Evolutionary conservation across 1,140 invertebrate genomes (phyloP).

Genomic region (Drosophila pruinosa): DNA sequence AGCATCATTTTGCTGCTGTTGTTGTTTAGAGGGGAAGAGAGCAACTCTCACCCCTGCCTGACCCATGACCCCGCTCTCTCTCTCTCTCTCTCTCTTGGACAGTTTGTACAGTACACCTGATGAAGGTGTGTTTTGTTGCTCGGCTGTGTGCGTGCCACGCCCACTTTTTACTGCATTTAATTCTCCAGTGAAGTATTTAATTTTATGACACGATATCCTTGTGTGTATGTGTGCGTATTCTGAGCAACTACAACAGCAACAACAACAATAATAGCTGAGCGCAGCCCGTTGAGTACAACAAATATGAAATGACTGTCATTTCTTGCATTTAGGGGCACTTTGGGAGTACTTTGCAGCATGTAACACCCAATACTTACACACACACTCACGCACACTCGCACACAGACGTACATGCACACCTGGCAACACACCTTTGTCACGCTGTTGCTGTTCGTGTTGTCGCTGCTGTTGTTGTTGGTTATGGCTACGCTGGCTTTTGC

Average conservation of each 20-base stretch:
- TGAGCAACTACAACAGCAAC: slow-evolving; percentile 24
- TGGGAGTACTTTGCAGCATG: slow-evolving; percentile 77
- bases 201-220: slow-evolving; percentile 74
- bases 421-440: slow-evolving; percentile 49
- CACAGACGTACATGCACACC: slow-evolving; percentile 37
- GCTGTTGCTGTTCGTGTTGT: slow-evolving; percentile 37
- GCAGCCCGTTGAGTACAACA: slow-evolving; percentile 73
- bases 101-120: slow-evolving; percentile 35
- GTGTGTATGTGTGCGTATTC: slow-evolving; percentile 32
- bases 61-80: neutral
- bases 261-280: slow-evolving; percentile 20
- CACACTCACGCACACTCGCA: slow-evolving; percentile 37
- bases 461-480: slow-evolving; percentile 39
- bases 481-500: slow-evolving; percentile 34
- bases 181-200: slow-evolving; percentile 81
- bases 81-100: neutral
- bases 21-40: slow-evolving; percentile 34
- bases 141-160: slow-evolving; percentile 40
- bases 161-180: slow-evolving; percentile 81
- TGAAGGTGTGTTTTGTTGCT: slow-evolving; percentile 60
- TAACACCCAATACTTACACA: slow-evolving; percentile 76
- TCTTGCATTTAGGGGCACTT: slow-evolving; percentile 81
- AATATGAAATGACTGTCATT: slow-evolving; percentile 81
- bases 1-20: slow-evolving; percentile 66
- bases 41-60: slow-evolving; percentile 34